These are phyloP conservation scores for Vanessa tameamea DNA, from an alignment of 1,140 invertebrate species.

Conservation along the genomic window DNA sequence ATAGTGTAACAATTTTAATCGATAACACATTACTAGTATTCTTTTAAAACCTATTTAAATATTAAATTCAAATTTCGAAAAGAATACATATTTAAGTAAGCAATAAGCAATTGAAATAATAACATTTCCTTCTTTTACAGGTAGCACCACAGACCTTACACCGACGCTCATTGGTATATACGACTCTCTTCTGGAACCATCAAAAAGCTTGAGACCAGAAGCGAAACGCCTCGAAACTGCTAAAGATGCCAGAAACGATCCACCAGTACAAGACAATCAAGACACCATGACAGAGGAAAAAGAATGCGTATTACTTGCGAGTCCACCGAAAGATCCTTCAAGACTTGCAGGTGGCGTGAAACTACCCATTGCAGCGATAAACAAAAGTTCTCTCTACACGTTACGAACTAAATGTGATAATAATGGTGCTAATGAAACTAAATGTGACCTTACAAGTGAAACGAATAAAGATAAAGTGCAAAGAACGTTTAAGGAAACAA, in stretches of 20 bases:
- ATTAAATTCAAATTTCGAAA: too few relatives aligned
- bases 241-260: conserved; percentile 76
- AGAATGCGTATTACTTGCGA: conserved; percentile 38
- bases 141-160: conserved; percentile 82
- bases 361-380: conserved; percentile 67
- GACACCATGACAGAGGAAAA: conserved; percentile 52
- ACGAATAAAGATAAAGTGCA: conserved; percentile 49
- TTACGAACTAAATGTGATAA: conserved; percentile 74
- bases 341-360: conserved; percentile 73
- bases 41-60: too few relatives aligned
- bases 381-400: conserved; percentile 71
- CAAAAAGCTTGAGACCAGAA: conserved; percentile 65
- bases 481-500: conserved; percentile 66
- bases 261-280: conserved; percentile 53
- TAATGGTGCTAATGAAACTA: conserved; percentile 66
- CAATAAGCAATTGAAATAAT: not conserved
- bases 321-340: conserved; percentile 69
- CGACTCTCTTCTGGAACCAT: conserved; percentile 75
- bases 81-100: too few relatives aligned
- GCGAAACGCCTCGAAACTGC: conserved; percentile 60
- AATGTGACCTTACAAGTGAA: conserved; percentile 63
- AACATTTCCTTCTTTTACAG: conserved; percentile 68
- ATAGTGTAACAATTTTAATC: too few relatives aligned
- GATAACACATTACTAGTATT: too few relatives aligned
- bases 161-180: conserved; percentile 82